Percentiles rank a stretch among this genome's conserved stretches.
Conservation (phyloP, 2,797 vertebrate genomes). For the Oreochromis grahami region DNA sequence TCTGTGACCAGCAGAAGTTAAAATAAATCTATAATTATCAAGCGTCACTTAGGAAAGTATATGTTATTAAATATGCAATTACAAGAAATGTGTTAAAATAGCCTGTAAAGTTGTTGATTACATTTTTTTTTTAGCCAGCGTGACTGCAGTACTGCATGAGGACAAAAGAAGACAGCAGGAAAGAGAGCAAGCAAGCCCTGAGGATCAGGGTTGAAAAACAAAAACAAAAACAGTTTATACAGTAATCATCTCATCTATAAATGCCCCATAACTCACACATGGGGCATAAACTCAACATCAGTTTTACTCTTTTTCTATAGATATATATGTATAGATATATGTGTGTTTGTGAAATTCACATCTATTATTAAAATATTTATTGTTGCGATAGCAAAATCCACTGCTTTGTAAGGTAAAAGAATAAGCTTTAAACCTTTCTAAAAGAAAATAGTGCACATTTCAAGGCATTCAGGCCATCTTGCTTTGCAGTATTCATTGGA, state of each 20-base stretch:
- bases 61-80: slow-evolving; percentile 1
- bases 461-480: slow-evolving; percentile 83
- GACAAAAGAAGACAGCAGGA: slow-evolving; percentile 37
- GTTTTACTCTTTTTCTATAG: slow-evolving; percentile 32
- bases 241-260: slow-evolving; percentile 46
- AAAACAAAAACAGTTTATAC: slow-evolving; percentile 19
- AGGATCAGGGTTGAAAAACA: slow-evolving; percentile 38
- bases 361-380: slow-evolving; percentile 72
- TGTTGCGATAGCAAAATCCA: slow-evolving; percentile 72
- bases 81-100: slow-evolving; percentile 16
- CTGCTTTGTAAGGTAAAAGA: slow-evolving; percentile 74
- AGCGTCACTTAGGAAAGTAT: slow-evolving; percentile 6
- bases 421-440: slow-evolving; percentile 75
- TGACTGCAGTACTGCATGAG: slow-evolving; percentile 38
- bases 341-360: slow-evolving; percentile 51
- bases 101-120: slow-evolving; percentile 11
- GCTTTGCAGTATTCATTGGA: slow-evolving; percentile 73
- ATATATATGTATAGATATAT: background rate
- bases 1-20: slow-evolving; percentile 60
- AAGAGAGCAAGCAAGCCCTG: slow-evolving; percentile 30
- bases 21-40: slow-evolving; percentile 16
- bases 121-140: background rate
- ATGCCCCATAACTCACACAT: slow-evolving; percentile 8
- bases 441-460: slow-evolving; percentile 87
- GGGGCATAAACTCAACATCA: slow-evolving; percentile 39